These are phyloP conservation scores for Dryobates pubescens DNA, from an alignment of 2,797 vertebrate genomes.

Conservation along the genomic window DNA sequence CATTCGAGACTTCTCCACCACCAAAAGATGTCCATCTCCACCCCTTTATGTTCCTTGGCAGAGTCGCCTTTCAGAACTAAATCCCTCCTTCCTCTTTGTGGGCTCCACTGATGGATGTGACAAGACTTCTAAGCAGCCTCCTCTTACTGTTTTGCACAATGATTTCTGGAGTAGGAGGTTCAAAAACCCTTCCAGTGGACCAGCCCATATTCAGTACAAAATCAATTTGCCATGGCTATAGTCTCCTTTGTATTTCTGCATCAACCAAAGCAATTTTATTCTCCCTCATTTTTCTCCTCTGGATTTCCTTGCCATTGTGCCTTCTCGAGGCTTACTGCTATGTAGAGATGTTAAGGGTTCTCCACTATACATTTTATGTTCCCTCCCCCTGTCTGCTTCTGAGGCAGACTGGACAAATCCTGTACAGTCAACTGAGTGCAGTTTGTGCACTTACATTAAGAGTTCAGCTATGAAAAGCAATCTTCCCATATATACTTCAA, in stretches of 20 bases:
- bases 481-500: neutral
- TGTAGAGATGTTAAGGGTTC: constrained; percentile 17
- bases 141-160: constrained; percentile 72
- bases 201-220: constrained; percentile 71
- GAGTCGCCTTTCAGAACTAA: constrained; percentile 71
- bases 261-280: constrained; percentile 54
- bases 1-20: constrained; percentile 33
- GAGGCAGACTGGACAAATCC: neutral
- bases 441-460: neutral
- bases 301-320: constrained; percentile 53
- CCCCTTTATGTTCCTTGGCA: constrained; percentile 70
- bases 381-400: neutral
- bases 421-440: neutral
- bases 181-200: constrained; percentile 59
- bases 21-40: constrained; percentile 67
- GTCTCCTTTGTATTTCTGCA: constrained; percentile 64
- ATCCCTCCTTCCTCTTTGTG: constrained; percentile 65
- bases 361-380: neutral
- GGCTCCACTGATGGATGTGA: constrained; percentile 75
- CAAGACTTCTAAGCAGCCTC: constrained; percentile 74
- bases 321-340: constrained; percentile 25
- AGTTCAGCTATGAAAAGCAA: neutral
- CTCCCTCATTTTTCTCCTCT: constrained; percentile 35
- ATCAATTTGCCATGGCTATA: constrained; percentile 74
- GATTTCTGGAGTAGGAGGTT: constrained; percentile 72